Percentiles rank a stretch among this genome's conserved stretches.
Evolutionary conservation across 2,797 vertebrate genomes (phyloP).

Genomic region (Poecilia wingei): DNA sequence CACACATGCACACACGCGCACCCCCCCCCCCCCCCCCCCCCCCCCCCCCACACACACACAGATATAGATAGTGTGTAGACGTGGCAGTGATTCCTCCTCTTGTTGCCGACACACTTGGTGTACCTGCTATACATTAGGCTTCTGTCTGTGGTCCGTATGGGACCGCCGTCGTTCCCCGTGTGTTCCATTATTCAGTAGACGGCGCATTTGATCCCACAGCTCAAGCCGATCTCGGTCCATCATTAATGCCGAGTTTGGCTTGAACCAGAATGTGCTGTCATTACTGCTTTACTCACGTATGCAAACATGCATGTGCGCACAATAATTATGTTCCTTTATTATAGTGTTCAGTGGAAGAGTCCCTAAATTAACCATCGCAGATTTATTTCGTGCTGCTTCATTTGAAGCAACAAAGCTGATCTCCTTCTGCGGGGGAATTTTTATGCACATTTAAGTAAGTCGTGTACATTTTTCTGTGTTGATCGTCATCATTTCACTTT

Average conservation of each 20-base stretch:
- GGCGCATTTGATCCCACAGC: slow-evolving; percentile 74
- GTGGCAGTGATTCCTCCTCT: slow-evolving; percentile 54
- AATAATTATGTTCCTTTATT: slow-evolving; percentile 51
- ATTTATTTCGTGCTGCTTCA: slow-evolving; percentile 65
- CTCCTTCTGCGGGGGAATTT: slow-evolving; percentile 35
- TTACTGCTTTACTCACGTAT: slow-evolving; percentile 30
- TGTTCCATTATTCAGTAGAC: slow-evolving; percentile 80
- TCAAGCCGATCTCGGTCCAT: slow-evolving; percentile 67
- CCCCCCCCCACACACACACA: not conserved
- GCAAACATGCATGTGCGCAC: slow-evolving; percentile 36
- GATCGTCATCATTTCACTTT: slow-evolving; percentile 4
- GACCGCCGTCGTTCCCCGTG: slow-evolving; percentile 62
- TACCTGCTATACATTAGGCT: slow-evolving; percentile 68
- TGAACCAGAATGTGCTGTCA: slow-evolving; percentile 51
- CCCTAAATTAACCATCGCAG: slow-evolving; percentile 61
- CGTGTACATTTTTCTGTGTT: slow-evolving; percentile 5
- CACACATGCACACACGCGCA: not conserved
- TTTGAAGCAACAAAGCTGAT: slow-evolving; percentile 48
- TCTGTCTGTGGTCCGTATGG: slow-evolving; percentile 63
- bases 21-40: not conserved
- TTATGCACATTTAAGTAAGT: slow-evolving; percentile 22
- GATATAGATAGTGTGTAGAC: slow-evolving; percentile 48
- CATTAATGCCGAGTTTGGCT: slow-evolving; percentile 74
- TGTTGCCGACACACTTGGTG: slow-evolving; percentile 66
- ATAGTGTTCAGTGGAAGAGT: slow-evolving; percentile 48